A percentile compares a stretch with the other conserved stretches of the same genome.
Conservation (phyloP, 1,140 invertebrate genomes). For the Drosophila asahinai region DNA sequence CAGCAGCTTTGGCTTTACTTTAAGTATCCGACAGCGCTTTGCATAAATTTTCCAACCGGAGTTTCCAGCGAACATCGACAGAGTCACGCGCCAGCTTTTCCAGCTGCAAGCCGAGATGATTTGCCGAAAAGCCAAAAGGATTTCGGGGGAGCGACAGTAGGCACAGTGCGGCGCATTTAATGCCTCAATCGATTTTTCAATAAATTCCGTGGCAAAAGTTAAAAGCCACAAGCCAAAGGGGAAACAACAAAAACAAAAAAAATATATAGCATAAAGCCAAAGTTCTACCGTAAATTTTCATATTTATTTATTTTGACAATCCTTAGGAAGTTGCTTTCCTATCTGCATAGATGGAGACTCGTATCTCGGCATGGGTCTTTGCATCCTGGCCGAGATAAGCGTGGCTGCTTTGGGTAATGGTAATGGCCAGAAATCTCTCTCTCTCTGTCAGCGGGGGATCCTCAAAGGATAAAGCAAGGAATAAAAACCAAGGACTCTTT, state of each 20-base stretch:
- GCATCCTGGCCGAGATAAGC: constrained; percentile 64
- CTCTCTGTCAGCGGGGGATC: constrained; percentile 47
- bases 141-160: constrained; percentile 65
- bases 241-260: constrained; percentile 18
- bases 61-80: constrained; percentile 65
- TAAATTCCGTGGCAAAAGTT: constrained; percentile 72
- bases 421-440: constrained; percentile 73
- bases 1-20: constrained; percentile 71
- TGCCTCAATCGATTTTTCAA: constrained; percentile 81
- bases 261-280: constrained; percentile 24
- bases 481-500: constrained; percentile 9
- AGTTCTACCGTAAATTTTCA: constrained; percentile 81
- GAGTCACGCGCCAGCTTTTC: constrained; percentile 74
- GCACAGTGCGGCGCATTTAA: constrained; percentile 66
- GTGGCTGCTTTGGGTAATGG: constrained; percentile 70
- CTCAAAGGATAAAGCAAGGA: constrained; percentile 1
- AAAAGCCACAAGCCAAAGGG: constrained; percentile 54
- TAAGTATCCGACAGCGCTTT: constrained; percentile 79
- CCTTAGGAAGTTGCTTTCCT: constrained; percentile 64
- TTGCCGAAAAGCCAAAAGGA: constrained; percentile 79
- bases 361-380: constrained; percentile 40
- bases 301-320: constrained; percentile 84
- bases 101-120: constrained; percentile 68
- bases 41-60: constrained; percentile 67
- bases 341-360: constrained; percentile 59